Conservation (phyloP, 2,797 vertebrate species). For the Manis pentadactyla region DNA sequence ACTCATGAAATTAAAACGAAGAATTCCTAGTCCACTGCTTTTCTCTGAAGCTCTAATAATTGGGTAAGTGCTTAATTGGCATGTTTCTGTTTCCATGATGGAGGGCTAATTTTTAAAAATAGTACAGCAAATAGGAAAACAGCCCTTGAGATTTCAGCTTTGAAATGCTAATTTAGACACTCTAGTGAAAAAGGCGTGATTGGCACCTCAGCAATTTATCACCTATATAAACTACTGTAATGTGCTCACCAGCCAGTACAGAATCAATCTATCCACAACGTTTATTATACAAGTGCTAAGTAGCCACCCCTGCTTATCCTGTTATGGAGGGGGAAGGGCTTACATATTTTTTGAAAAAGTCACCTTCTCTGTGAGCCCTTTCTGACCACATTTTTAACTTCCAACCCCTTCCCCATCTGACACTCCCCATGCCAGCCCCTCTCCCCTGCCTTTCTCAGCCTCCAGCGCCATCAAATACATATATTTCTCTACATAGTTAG, state of each 20-base stretch:
- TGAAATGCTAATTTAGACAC: conserved; percentile 14
- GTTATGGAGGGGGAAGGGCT: neutral
- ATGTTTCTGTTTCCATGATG: conserved; percentile 27
- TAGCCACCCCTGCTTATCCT: neutral
- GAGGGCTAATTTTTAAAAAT: neutral
- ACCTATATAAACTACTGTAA: neutral
- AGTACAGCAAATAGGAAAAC: neutral
- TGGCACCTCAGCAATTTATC: neutral
- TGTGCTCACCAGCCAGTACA: neutral
- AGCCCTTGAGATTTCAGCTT: conserved; percentile 29
- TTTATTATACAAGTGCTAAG: neutral
- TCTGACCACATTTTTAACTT: neutral
- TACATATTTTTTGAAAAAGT: neutral
- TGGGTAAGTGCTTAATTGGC: conserved; percentile 12
- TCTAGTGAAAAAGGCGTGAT: neutral
- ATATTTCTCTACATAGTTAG: neutral
- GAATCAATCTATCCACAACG: neutral
- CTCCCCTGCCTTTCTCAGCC: neutral
- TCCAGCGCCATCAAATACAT: neutral
- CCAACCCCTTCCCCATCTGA: neutral
- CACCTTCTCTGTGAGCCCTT: neutral
- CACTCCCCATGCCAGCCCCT: neutral
- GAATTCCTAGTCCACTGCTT: neutral
- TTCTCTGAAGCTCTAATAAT: conserved; percentile 60
- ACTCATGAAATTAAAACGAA: conserved; percentile 67